Evolutionary conservation across 2,113 vertebrate species (phyloP).

Genomic region (Fulica atra): DNA sequence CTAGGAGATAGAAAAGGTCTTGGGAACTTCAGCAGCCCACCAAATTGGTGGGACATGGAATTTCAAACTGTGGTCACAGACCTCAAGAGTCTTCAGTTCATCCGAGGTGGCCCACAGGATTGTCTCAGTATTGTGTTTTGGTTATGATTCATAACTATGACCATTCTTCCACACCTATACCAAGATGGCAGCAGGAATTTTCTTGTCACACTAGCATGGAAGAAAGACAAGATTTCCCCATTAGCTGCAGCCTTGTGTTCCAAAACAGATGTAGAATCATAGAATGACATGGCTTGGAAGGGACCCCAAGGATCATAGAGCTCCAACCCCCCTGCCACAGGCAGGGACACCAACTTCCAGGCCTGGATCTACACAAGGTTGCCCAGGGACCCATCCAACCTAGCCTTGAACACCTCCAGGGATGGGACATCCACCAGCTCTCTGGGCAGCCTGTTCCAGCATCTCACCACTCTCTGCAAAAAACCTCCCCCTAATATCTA

Average conservation of each 20-base stretch:
- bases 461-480: too few species aligned
- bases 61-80: not conserved
- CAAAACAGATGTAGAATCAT: not conserved
- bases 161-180: not conserved
- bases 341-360: too few species aligned
- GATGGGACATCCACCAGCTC: too few species aligned
- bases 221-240: not conserved
- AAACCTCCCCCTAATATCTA: too few species aligned
- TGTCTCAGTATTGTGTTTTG: not conserved
- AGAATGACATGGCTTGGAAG: too few species aligned
- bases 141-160: not conserved
- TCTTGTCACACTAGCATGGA: not conserved
- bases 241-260: not conserved
- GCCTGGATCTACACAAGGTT: too few species aligned
- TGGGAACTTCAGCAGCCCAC: not conserved
- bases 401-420: too few species aligned
- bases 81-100: not conserved
- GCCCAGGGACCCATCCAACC: too few species aligned
- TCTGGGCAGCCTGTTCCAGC: too few species aligned
- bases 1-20: not conserved
- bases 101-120: not conserved
- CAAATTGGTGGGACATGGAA: not conserved
- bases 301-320: too few species aligned
- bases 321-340: too few species aligned
- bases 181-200: not conserved